These are phyloP conservation scores for Epistrophe eligans DNA, from an alignment of 2,888 invertebrate genomes.

Conservation along the genomic window DNA sequence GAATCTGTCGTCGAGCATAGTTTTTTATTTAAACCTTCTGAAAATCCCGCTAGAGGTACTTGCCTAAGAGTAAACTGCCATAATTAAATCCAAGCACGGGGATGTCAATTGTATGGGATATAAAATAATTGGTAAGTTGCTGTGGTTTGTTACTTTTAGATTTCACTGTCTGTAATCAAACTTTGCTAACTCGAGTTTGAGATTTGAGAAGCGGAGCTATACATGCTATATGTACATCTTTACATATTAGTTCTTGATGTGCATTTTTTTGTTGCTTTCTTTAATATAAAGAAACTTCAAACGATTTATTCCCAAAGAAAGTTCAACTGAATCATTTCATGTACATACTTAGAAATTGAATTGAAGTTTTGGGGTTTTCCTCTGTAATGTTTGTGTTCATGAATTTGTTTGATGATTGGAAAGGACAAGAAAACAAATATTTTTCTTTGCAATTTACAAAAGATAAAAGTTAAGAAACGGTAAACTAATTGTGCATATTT, in stretches of 20 bases:
- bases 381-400: neutral
- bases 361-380: neutral
- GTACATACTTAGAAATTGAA: neutral
- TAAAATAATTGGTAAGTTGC: neutral
- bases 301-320: neutral
- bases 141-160: neutral
- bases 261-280: neutral
- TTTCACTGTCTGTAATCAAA: neutral
- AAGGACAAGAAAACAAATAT: neutral
- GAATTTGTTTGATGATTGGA: neutral
- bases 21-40: too few relatives aligned
- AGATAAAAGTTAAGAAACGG: neutral
- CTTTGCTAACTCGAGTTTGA: neutral
- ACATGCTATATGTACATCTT: neutral
- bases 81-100: too few relatives aligned
- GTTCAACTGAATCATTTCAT: neutral
- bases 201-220: neutral
- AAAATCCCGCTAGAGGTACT: too few relatives aligned
- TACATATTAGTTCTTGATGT: neutral
- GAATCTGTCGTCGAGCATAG: too few relatives aligned
- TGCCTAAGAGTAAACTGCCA: too few relatives aligned
- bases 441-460: neutral
- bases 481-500: neutral
- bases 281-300: neutral
- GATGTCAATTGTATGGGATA: too few relatives aligned